Evolutionary conservation across 2,113 vertebrate species (phyloP).

Genomic region (Pan paniscus): DNA sequence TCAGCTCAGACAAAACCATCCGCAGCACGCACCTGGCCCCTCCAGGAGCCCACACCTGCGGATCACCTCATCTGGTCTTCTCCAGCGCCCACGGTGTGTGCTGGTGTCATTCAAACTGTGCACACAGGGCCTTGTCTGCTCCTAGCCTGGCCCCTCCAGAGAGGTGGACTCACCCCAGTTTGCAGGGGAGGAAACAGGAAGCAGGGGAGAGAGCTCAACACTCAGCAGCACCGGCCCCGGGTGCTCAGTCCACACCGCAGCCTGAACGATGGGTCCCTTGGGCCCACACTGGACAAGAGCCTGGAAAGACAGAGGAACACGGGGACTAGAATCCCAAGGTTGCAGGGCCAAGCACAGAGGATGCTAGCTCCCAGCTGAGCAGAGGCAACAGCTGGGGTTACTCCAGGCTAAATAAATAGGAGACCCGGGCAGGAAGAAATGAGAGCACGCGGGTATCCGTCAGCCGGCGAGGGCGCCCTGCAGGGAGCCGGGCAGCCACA

Average conservation of each 20-base stretch:
- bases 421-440: background rate
- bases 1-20: background rate
- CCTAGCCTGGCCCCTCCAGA: background rate
- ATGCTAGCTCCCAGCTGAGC: background rate
- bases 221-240: rapidly evolving
- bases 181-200: background rate
- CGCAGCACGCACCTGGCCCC: too few species aligned
- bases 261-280: rapidly evolving
- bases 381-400: slow-evolving; percentile 3
- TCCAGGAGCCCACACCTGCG: rapidly evolving
- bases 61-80: background rate
- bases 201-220: too few species aligned
- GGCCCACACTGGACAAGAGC: background rate
- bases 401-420: slow-evolving; percentile 35
- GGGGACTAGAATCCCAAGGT: background rate
- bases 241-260: background rate
- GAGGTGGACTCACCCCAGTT: too few species aligned
- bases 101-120: background rate
- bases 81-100: too few species aligned
- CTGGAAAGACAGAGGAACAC: background rate
- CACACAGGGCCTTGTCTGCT: background rate
- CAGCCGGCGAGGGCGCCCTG: background rate
- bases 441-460: rapidly evolving
- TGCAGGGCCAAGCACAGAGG: slow-evolving; percentile 26
- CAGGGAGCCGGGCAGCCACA: background rate